Evolutionary conservation across 2,888 invertebrate genomes (phyloP).

Genomic region (Arge pagana): DNA sequence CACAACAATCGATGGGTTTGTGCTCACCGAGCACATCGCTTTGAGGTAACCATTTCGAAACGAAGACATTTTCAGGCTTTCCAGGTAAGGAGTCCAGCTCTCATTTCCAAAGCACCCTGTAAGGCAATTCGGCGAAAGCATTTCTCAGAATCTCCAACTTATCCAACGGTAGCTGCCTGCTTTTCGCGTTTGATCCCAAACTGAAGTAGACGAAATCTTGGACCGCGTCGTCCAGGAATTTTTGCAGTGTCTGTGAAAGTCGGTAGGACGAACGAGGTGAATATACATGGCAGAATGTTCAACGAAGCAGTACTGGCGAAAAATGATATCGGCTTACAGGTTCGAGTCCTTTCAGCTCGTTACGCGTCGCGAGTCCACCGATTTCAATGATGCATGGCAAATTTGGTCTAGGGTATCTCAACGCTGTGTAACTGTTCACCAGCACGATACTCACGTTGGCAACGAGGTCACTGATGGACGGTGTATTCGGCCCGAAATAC

Average conservation of each 20-base stretch:
- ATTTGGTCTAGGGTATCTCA: conserved; percentile 7
- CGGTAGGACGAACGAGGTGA: no score
- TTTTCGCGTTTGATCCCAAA: conserved; percentile 56
- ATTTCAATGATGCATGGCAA: conserved; percentile 1
- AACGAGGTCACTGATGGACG: not conserved
- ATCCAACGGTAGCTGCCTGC: conserved; percentile 47
- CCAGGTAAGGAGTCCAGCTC: conserved; percentile 43
- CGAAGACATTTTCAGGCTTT: conserved; percentile 57
- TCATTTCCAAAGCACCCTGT: conserved; percentile 56
- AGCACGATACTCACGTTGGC: conserved; percentile 6
- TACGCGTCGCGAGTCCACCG: conserved; percentile 1
- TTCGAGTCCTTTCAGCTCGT: not conserved
- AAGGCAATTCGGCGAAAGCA: conserved; percentile 50
- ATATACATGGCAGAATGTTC: no score
- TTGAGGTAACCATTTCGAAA: conserved; percentile 58
- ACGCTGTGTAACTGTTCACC: not conserved
- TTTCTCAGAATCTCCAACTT: conserved; percentile 46
- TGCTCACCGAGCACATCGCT: conserved; percentile 52
- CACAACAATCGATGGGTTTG: no score
- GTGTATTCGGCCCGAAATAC: conserved; percentile 8
- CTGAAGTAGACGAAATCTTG: conserved; percentile 56
- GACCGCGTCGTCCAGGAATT: conserved; percentile 50
- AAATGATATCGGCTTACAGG: no score
- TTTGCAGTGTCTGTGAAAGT: conserved; percentile 47
- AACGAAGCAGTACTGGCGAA: no score